A percentile compares a stretch with the other conserved stretches of the same genome.
These are phyloP conservation scores for Bettongia penicillata DNA, from an alignment of 2,113 vertebrate genomes.

Conservation along the genomic window DNA sequence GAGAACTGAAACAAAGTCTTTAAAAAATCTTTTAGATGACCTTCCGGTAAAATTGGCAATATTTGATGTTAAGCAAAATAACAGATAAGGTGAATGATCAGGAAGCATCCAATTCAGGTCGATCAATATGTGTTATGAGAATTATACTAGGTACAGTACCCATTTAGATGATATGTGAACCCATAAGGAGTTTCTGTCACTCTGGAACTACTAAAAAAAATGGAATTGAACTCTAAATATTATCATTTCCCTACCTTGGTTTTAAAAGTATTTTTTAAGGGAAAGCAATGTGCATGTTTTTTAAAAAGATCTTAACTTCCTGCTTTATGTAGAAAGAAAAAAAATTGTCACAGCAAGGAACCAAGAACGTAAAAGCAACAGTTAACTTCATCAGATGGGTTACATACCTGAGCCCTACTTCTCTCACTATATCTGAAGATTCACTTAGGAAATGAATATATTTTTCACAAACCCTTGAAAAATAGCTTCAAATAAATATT, in stretches of 20 bases:
- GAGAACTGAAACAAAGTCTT: constrained; percentile 89
- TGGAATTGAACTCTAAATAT: constrained; percentile 61
- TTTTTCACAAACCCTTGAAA: constrained; percentile 79
- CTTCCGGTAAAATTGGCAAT: constrained; percentile 85
- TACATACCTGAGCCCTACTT: constrained; percentile 63
- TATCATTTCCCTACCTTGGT: constrained; percentile 52
- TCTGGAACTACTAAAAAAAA: constrained; percentile 61
- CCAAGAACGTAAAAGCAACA: constrained; percentile 67
- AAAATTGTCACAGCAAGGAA: constrained; percentile 71
- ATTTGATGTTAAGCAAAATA: constrained; percentile 81
- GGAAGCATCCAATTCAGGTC: constrained; percentile 74
- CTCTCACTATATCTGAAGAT: constrained; percentile 61
- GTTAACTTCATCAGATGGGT: constrained; percentile 68
- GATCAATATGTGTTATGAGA: constrained; percentile 62
- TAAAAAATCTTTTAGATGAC: constrained; percentile 87
- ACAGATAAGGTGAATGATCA: constrained; percentile 76
- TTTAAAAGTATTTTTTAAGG: constrained; percentile 42
- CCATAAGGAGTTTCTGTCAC: constrained; percentile 39
- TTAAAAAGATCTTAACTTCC: constrained; percentile 65
- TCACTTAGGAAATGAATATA: constrained; percentile 76
- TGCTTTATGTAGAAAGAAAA: constrained; percentile 64
- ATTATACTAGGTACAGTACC: constrained; percentile 15
- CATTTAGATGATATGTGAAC: constrained; percentile 71
- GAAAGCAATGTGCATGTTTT: background rate
- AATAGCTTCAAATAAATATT: constrained; percentile 80